Evolutionary conservation across 92 coral and sea anemone genomes (phyloP).

Genomic region (Diadumene lineata): DNA sequence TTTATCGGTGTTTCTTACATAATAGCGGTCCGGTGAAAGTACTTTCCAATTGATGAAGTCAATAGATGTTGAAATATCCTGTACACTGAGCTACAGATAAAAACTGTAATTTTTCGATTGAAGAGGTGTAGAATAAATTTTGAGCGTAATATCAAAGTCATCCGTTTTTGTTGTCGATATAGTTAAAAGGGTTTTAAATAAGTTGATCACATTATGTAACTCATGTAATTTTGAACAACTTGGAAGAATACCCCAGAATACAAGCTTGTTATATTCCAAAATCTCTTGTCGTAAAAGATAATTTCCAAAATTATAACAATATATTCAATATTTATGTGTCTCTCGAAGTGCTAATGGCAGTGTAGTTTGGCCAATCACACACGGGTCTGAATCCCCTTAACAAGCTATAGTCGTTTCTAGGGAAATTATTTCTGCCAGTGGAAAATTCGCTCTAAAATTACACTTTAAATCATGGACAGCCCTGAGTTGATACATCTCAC

Average conservation of each 20-base stretch:
- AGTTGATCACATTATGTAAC: background rate
- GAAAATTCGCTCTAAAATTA: constrained; percentile 20
- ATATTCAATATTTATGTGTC: constrained; percentile 69
- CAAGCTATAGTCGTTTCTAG: constrained; percentile 17
- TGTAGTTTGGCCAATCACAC: constrained; percentile 18
- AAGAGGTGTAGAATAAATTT: background rate
- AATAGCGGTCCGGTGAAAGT: background rate
- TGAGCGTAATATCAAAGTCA: too few relatives aligned
- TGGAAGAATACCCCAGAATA: background rate
- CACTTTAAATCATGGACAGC: background rate
- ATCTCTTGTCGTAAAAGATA: constrained; percentile 49
- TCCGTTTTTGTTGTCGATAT: too few relatives aligned
- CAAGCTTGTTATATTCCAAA: constrained; percentile 10
- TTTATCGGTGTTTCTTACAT: background rate
- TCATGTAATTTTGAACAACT: background rate
- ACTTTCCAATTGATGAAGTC: constrained; percentile 6
- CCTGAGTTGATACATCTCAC: constrained; percentile 20
- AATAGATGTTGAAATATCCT: constrained; percentile 1
- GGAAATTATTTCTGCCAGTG: constrained; percentile 24
- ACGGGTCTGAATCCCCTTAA: background rate
- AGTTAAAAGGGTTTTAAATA: too few relatives aligned
- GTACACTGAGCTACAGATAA: constrained; percentile 13
- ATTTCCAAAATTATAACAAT: constrained; percentile 51
- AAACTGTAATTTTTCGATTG: constrained; percentile 6
- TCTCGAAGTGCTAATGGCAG: constrained; percentile 43